Evolutionary conservation across 1,140 invertebrate genomes (phyloP), one percentile per base, ranked within the genome.

Genomic region (Carposina sasakii): DNA sequence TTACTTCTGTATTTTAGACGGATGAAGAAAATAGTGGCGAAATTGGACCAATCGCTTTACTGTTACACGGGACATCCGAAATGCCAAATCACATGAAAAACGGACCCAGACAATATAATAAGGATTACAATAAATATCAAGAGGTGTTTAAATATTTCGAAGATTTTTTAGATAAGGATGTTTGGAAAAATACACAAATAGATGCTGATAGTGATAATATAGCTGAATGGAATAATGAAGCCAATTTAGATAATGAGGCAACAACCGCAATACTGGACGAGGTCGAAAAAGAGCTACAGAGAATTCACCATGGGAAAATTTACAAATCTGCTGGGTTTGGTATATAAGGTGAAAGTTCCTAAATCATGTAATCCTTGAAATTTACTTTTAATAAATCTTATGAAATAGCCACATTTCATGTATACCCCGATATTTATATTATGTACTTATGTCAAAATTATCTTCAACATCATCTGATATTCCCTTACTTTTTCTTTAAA

Each of bases 31-130:
- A 91, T 54, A 60, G 55, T 15, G 92, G 92, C 10, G 64, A 63
- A 24, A 70, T 94, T 5, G 86, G 86, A 22, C 68, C 85, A 36
- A 73, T 90, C 1, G 85, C 66, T 17, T 62, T 94, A 31, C 84
- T 90, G 31, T 59, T 94, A 2, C 91, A 94, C 62, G 93, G 93
- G 17, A 94, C 92, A 0, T 85, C 84, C 56, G 71, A 88, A 36
- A 81, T 82, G 40, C 93, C 93, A 0, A 52, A 66, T 9, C 89
- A 93, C 53, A 88, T 90, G 74, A 70, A 68, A 55, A 74, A 86
- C 17, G 88, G 87, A 8, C 81, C 82, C 0, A 85, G 87, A 62
- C 81, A 82, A 48, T 90, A 91, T 59, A 82, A 88, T 36, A 54
- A 85, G 22, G 71, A 86, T 31, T 87, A 88, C 61, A 87, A 85